Evolutionary conservation across 2,888 invertebrate species (phyloP).

Genomic region (Dioctria linearis): DNA sequence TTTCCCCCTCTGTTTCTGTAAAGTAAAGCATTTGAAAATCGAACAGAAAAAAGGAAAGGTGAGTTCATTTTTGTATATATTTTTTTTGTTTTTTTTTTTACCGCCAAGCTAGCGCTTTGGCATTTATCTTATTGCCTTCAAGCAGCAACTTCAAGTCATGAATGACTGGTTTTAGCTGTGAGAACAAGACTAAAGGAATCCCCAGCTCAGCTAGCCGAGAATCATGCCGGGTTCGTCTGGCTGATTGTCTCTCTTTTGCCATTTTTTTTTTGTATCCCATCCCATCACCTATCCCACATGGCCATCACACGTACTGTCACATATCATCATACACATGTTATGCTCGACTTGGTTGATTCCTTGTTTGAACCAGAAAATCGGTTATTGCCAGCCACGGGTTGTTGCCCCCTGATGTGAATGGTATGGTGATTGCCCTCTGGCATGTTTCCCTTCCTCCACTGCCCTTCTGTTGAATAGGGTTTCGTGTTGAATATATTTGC

Average conservation of each 20-base stretch:
- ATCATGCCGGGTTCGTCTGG: not conserved
- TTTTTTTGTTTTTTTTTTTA: not conserved
- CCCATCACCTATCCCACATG: too few species aligned
- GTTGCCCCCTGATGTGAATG: too few species aligned
- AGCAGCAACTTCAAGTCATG: not conserved
- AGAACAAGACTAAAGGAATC: not conserved
- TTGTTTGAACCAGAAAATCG: too few species aligned
- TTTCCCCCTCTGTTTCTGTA: not conserved
- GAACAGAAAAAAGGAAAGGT: constrained; percentile 22
- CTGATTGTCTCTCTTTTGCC: not conserved
- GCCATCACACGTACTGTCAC: too few species aligned
- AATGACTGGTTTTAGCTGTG: not conserved
- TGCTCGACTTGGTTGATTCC: too few species aligned
- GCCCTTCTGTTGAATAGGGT: too few species aligned
- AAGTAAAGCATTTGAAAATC: constrained; percentile 13
- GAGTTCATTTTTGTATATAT: constrained; percentile 22
- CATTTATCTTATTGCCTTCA: not conserved
- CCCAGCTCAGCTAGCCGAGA: not conserved
- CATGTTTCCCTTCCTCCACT: too few species aligned
- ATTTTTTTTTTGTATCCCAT: not conserved
- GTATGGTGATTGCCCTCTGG: too few species aligned
- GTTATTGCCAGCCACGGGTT: too few species aligned
- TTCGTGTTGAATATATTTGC: too few species aligned
- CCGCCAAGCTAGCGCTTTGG: not conserved
- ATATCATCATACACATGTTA: too few species aligned